Evolutionary conservation across 2,113 vertebrate genomes (phyloP).

Genomic region (Hyla sarda): DNA sequence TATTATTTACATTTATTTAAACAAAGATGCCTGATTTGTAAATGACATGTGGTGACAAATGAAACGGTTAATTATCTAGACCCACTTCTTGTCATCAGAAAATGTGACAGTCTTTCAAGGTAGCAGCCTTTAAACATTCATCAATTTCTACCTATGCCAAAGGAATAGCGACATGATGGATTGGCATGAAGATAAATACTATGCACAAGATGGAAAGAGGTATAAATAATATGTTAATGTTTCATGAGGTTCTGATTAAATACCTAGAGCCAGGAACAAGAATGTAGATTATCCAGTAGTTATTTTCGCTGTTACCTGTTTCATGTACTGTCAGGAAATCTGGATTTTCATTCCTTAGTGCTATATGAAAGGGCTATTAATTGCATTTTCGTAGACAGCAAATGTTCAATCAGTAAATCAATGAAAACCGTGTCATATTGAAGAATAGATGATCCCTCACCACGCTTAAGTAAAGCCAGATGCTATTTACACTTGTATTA

Average conservation of each 20-base stretch:
- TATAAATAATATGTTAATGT: slow-evolving; percentile 47
- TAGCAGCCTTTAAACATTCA: slow-evolving; percentile 45
- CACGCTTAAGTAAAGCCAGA: neutral
- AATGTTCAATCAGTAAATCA: slow-evolving; percentile 33
- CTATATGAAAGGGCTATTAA: slow-evolving; percentile 32
- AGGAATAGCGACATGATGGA: slow-evolving; percentile 40
- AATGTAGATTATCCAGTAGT: slow-evolving; percentile 18
- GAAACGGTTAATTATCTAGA: slow-evolving; percentile 34
- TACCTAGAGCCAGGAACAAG: slow-evolving; percentile 19
- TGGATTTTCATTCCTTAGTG: neutral
- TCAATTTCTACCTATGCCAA: slow-evolving; percentile 40
- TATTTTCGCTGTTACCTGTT: slow-evolving; percentile 6
- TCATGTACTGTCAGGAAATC: slow-evolving; percentile 8
- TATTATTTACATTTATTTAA: slow-evolving; percentile 39
- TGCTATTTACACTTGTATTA: slow-evolving; percentile 3
- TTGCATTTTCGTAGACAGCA: slow-evolving; percentile 42
- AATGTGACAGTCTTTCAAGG: slow-evolving; percentile 36
- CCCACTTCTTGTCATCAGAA: slow-evolving; percentile 39
- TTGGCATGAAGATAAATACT: slow-evolving; percentile 44
- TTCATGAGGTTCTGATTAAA: slow-evolving; percentile 48
- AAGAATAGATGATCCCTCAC: neutral
- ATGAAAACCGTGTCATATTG: slow-evolving; percentile 5
- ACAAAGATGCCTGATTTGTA: slow-evolving; percentile 38
- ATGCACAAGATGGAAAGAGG: slow-evolving; percentile 37
- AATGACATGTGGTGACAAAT: slow-evolving; percentile 37